A percentile compares a stretch with the other conserved stretches of the same genome.
phyloP scores from a whole-genome alignment of 2,797 vertebrate species.

The Poeciliopsis gracilis region DNA sequence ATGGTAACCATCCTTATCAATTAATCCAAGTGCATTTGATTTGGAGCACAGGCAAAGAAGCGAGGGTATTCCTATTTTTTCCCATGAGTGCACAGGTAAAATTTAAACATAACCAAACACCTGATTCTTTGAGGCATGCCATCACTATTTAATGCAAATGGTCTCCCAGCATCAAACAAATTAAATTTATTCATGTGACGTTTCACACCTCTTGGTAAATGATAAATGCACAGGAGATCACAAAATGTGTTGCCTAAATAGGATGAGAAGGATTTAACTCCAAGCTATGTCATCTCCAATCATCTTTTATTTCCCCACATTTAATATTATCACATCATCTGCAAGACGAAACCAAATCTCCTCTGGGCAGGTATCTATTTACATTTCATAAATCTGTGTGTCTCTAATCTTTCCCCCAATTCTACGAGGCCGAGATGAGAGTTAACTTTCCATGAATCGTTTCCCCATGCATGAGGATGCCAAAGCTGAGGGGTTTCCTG shows the following conservation, averaged over 20 bases:
- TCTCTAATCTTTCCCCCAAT: conserved; percentile 53
- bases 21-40: not conserved
- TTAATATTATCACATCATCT: conserved; percentile 62
- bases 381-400: conserved; percentile 50
- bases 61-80: not conserved
- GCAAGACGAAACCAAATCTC: conserved; percentile 54
- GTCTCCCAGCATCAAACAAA: not conserved
- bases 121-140: not conserved
- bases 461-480: conserved; percentile 37
- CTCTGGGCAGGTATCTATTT: conserved; percentile 63
- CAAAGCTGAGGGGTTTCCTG: conserved; percentile 22
- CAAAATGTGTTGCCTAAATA: conserved; percentile 44
- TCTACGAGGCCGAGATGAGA: conserved; percentile 30
- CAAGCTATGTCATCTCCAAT: conserved; percentile 31
- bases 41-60: not conserved
- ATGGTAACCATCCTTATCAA: not conserved
- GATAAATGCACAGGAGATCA: conserved; percentile 43
- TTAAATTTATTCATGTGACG: conserved; percentile 1
- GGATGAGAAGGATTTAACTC: conserved; percentile 56
- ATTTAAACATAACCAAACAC: conserved; percentile 7
- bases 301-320: conserved; percentile 44
- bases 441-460: conserved; percentile 44
- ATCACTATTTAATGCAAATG: conserved; percentile 3
- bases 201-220: conserved; percentile 40
- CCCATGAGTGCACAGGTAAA: not conserved